Conservation (phyloP, 2,113 vertebrate genomes). For the Phaethornis superciliosus region DNA sequence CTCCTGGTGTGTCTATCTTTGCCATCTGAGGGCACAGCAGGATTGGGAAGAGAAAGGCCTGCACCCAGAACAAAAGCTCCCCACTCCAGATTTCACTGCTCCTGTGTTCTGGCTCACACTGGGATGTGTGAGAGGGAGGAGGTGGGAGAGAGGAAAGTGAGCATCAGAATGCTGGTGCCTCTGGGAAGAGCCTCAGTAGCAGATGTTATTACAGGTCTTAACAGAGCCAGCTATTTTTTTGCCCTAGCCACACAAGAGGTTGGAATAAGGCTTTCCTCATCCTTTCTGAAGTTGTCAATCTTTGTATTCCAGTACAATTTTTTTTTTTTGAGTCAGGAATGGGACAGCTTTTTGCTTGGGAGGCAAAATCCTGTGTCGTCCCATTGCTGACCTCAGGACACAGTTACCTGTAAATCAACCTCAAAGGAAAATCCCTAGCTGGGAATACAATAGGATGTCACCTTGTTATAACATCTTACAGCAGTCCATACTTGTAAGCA, state of each 20-base stretch:
- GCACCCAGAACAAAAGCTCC: not conserved
- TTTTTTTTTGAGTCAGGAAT: not conserved
- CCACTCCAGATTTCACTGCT: not conserved
- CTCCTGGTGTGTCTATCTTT: not conserved
- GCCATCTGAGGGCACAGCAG: not conserved
- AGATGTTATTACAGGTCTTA: not conserved
- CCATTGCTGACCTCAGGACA: not conserved
- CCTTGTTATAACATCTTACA: not conserved
- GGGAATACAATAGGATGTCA: not conserved
- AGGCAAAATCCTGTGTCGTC: not conserved
- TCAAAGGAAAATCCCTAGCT: not conserved
- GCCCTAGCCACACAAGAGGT: not conserved
- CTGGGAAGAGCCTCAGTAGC: not conserved
- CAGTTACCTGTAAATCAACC: not conserved
- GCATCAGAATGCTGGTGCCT: fast-evolving
- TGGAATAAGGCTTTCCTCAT: not conserved
- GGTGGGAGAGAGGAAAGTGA: fast-evolving
- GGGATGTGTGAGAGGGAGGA: too few relatives aligned
- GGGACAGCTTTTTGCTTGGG: not conserved
- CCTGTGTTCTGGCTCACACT: not conserved
- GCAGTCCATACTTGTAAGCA: not conserved
- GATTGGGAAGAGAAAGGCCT: not conserved
- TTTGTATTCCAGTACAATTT: too few relatives aligned
- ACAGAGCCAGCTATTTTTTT: not conserved
- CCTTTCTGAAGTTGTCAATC: not conserved